Conservation (phyloP, 1,140 invertebrate genomes). For the Bradysia coprophila region DNA sequence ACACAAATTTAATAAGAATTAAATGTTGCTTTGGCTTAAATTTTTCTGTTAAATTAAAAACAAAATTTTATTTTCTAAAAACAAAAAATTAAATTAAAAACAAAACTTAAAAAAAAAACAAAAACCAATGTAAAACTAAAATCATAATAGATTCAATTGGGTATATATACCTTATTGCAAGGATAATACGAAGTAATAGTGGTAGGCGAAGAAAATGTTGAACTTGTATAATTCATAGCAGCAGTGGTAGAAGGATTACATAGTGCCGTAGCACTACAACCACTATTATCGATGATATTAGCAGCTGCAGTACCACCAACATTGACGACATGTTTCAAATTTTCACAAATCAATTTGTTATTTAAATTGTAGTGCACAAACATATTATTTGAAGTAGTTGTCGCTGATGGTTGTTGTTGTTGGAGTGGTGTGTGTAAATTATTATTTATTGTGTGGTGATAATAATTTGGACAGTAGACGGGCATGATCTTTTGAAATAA, state of each 20-base stretch:
- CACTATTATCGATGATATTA: background rate
- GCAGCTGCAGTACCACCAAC: background rate
- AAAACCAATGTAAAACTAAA: too few species aligned
- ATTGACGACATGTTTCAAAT: background rate
- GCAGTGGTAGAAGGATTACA: constrained; percentile 15
- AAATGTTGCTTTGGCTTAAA: too few species aligned
- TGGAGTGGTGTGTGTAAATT: background rate
- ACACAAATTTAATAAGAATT: too few species aligned
- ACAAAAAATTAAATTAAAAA: too few species aligned
- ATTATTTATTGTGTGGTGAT: background rate
- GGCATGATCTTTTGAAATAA: constrained; percentile 11
- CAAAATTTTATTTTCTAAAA: too few species aligned
- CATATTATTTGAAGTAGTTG: constrained; percentile 17
- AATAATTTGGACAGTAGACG: background rate
- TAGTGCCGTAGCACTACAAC: constrained; percentile 19
- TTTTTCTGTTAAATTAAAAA: too few species aligned
- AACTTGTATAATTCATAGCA: constrained; percentile 4
- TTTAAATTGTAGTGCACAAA: constrained; percentile 11
- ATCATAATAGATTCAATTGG: too few species aligned
- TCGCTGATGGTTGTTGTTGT: constrained; percentile 3
- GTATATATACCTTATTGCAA: background rate
- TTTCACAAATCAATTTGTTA: background rate
- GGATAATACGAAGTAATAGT: constrained; percentile 7
- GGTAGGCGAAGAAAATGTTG: background rate
- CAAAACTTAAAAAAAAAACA: too few species aligned